Base-by-base conservation (phyloP, 2,797 vertebrate species). In the Thunnus albacares region DNA sequence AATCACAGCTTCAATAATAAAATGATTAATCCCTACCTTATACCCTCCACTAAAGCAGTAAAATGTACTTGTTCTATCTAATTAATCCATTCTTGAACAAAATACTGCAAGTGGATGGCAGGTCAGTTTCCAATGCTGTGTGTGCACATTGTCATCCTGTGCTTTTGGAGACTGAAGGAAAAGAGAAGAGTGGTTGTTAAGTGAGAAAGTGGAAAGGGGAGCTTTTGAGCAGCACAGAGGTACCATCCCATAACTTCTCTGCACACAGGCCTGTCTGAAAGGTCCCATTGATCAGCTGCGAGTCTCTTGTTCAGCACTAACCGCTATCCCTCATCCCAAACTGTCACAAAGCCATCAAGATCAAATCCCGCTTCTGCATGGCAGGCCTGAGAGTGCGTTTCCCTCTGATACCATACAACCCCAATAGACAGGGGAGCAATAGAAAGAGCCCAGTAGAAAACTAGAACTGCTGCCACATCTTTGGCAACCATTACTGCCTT, bases 281-380 rank as follows among this genome's bases (percentile, higher is more conserved):
- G 83, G 84, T 95, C 96, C 96, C 97, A 97, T 95, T 94, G 96
- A 97, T 97, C 97, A 97, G 94, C 96, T 94, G 92, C 92, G 94
- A 96, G 94, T 96, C 96, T 95, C 96, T 96, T 96, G 96, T 97
- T 97, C 90, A 95, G 96, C 96, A 96, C 97, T 97, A 97, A 97
- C 96, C 92, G 92, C 96, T 90, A 96, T 96, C 96, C 96, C 96
- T 97, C 97, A 97, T 96, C 96, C 95, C 95, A 92, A 92, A 91
- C 96, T 96, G 96, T 97, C 97, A 96, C 93, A 93, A 93, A 94
- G 96, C 96, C 96, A 95, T 97, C 96, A 97, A 97, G 93, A 97
- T 95, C 95, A 97, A 97, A 97, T 97, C 96, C 96, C 95, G 94
- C 94, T 96, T 94, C 96, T 96, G 89, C 96, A 81, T 95, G 97